Percentiles rank a stretch among this genome's conserved stretches.
Conservation (phyloP, 2,113 vertebrate species). For the Gallinago undulata region DNA sequence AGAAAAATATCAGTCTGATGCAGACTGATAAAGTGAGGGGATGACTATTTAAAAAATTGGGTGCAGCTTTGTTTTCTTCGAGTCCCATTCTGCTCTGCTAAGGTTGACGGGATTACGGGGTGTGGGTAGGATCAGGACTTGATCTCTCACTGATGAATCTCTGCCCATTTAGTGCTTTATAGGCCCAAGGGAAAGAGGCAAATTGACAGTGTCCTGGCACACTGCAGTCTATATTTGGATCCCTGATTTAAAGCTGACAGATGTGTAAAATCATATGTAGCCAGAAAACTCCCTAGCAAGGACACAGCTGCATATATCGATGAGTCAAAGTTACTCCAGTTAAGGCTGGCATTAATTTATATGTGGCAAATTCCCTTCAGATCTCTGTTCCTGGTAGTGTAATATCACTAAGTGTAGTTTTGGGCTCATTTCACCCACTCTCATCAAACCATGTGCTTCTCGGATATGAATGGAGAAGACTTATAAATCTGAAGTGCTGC, state of each 20-base stretch:
- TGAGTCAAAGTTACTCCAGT: conserved; percentile 34
- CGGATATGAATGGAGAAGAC: conserved; percentile 16
- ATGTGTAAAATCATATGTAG: conserved; percentile 27
- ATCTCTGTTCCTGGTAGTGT: neutral
- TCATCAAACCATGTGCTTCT: neutral
- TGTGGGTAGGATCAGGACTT: neutral
- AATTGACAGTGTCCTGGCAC: neutral
- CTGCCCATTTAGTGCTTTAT: conserved; percentile 6
- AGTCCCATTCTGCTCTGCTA: neutral
- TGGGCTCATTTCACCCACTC: neutral
- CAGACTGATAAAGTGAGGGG: neutral
- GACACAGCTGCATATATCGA: conserved; percentile 34
- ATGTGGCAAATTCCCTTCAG: conserved; percentile 17
- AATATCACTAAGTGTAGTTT: neutral
- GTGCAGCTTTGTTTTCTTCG: neutral
- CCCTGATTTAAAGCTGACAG: conserved; percentile 57
- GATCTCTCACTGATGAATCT: neutral
- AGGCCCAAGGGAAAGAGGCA: conserved; percentile 11
- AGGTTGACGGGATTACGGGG: neutral
- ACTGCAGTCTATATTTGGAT: conserved; percentile 30
- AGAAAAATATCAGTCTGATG: neutral
- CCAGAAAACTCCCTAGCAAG: conserved; percentile 21
- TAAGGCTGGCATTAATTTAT: conserved; percentile 36
- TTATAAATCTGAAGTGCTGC: neutral
- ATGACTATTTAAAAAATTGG: neutral